Percentiles rank a stretch among this genome's conserved stretches.
These are phyloP conservation scores for Drosophila leontia DNA, from an alignment of 1,140 invertebrate species.

Conservation along the genomic window DNA sequence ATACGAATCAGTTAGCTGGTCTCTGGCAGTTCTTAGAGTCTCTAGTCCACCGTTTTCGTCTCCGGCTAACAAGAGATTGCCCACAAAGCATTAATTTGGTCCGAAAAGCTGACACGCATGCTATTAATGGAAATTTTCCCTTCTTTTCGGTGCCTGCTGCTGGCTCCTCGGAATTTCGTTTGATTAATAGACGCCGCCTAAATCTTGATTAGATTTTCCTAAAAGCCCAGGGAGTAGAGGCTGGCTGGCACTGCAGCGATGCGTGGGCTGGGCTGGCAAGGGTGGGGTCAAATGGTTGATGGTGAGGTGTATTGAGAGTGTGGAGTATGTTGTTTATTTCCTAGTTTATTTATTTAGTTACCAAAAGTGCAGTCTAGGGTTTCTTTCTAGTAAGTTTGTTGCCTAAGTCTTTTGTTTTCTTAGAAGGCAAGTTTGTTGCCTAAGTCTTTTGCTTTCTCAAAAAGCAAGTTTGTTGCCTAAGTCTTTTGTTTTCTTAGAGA, in stretches of 20 bases:
- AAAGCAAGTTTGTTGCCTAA: neutral
- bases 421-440: neutral
- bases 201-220: constrained; percentile 53
- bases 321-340: neutral
- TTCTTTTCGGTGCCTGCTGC: constrained; percentile 12
- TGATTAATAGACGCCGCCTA: constrained; percentile 58
- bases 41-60: neutral
- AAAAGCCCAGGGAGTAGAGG: constrained; percentile 17
- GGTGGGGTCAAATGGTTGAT: neutral
- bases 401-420: constrained; percentile 25
- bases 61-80: constrained; percentile 57
- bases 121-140: constrained; percentile 52
- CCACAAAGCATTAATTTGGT: constrained; percentile 61
- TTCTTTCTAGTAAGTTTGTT: constrained; percentile 5
- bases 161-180: constrained; percentile 49
- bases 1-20: constrained; percentile 30
- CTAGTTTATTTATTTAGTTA: neutral
- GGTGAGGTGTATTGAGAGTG: neutral
- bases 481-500: constrained; percentile 1
- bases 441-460: neutral
- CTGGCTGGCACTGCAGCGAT: neutral
- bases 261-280: constrained; percentile 6
- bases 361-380: too few species aligned
- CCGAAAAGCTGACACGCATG: constrained; percentile 59
- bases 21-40: constrained; percentile 18